A percentile compares a stretch with the other conserved stretches of the same genome.
These are phyloP conservation scores for Vombatus ursinus DNA, from an alignment of 2,113 vertebrate species.

Conservation along the genomic window DNA sequence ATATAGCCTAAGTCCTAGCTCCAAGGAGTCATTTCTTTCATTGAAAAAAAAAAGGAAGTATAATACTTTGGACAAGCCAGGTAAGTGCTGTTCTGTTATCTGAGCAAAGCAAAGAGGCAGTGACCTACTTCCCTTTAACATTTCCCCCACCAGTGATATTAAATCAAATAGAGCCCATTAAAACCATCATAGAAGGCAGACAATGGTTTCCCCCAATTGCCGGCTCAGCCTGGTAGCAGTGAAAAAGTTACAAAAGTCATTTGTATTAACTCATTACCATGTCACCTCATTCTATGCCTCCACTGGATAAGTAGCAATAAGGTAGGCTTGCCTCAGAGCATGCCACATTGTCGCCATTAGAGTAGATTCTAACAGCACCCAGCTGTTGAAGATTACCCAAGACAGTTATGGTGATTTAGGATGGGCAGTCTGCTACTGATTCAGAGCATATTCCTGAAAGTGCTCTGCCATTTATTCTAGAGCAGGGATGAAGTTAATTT, in stretches of 20 bases:
- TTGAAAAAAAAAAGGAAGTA: conserved; percentile 72
- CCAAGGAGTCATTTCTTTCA: conserved; percentile 63
- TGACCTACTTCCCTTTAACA: conserved; percentile 78
- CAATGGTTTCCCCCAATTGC: conserved; percentile 88
- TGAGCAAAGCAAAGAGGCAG: conserved; percentile 67
- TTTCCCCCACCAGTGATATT: conserved; percentile 85
- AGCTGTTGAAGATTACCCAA: conserved; percentile 79
- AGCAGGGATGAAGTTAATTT: conserved; percentile 80
- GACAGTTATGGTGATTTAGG: conserved; percentile 80
- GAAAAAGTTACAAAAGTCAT: conserved; percentile 88
- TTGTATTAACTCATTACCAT: conserved; percentile 90
- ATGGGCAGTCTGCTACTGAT: conserved; percentile 70
- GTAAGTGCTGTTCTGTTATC: conserved; percentile 74
- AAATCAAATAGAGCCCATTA: conserved; percentile 89
- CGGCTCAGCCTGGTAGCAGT: conserved; percentile 82
- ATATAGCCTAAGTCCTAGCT: background rate
- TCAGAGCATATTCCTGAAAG: conserved; percentile 71
- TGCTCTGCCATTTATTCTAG: conserved; percentile 69
- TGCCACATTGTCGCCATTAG: conserved; percentile 75
- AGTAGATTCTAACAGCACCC: conserved; percentile 70
- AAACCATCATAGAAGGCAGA: conserved; percentile 85
- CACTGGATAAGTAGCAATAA: conserved; percentile 79
- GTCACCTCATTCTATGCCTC: conserved; percentile 84
- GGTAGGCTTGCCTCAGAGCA: conserved; percentile 65
- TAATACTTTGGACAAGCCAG: conserved; percentile 69